Conservation (phyloP, 1,140 invertebrate species). For the Zaprionus lachaisei region DNA sequence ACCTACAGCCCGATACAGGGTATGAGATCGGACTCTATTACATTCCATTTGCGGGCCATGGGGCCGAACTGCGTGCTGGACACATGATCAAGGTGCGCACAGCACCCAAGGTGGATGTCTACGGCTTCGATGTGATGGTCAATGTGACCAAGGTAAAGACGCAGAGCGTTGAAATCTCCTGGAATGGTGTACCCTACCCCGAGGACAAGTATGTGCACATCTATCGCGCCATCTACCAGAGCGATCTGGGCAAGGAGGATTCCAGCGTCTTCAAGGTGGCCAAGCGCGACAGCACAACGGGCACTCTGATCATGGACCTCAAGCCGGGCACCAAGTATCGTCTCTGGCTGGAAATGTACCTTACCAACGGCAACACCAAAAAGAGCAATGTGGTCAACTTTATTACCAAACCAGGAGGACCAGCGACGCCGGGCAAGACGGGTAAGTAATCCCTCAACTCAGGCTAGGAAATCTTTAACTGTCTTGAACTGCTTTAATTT, state of each 20-base stretch:
- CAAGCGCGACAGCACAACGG: conserved; percentile 90
- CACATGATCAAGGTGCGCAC: conserved; percentile 89
- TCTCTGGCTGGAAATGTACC: conserved; percentile 93
- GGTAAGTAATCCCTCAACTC: conserved; percentile 43
- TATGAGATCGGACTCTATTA: conserved; percentile 92
- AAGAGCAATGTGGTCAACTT: conserved; percentile 95
- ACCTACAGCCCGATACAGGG: conserved; percentile 89
- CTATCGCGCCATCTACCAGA: conserved; percentile 93
- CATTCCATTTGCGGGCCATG: conserved; percentile 90
- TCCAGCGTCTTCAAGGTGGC: conserved; percentile 93
- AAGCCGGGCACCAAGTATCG: conserved; percentile 93
- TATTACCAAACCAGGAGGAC: conserved; percentile 91
- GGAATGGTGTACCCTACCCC: conserved; percentile 93
- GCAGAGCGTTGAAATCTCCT: conserved; percentile 90
- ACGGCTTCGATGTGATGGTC: conserved; percentile 91
- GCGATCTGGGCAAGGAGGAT: conserved; percentile 90
- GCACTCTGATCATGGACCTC: conserved; percentile 89
- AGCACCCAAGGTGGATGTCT: conserved; percentile 88
- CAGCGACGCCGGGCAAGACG: conserved; percentile 83
- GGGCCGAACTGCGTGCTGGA: conserved; percentile 89
- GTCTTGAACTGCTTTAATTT: conserved; percentile 36
- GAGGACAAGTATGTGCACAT: conserved; percentile 96
- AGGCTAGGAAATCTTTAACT: background rate
- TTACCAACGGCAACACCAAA: conserved; percentile 95
- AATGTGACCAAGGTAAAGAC: conserved; percentile 90